Evolutionary conservation across 64 coral and sea anemone genomes (phyloP).

Genomic region (Actinia equina): DNA sequence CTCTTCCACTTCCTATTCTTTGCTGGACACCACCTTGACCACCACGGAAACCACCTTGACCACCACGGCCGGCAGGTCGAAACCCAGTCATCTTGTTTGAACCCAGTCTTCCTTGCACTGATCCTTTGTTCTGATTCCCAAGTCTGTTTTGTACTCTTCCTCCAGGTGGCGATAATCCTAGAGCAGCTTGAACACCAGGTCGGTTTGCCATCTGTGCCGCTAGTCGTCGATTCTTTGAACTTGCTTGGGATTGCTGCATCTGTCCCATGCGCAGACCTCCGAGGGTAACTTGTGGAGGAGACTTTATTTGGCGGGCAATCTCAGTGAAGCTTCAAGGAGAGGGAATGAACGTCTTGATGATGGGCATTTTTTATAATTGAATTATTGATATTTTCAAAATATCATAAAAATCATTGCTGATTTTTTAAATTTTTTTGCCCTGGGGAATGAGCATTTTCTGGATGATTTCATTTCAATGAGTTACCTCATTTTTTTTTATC

Average conservation of each 20-base stretch:
- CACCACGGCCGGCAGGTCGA: conserved; percentile 12
- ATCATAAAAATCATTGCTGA: too few species aligned
- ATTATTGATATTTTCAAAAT: too few species aligned
- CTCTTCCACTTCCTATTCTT: conserved; percentile 33
- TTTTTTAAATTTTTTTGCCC: too few species aligned
- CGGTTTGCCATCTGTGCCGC: conserved; percentile 91
- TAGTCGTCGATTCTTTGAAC: conserved; percentile 79
- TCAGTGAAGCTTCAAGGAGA: conserved; percentile 94
- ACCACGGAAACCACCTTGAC: conserved; percentile 2
- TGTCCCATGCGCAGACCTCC: conserved; percentile 73
- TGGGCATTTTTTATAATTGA: conserved; percentile 15
- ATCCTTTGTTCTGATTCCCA: conserved; percentile 29
- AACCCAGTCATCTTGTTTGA: conserved; percentile 31
- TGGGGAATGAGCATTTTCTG: too few species aligned
- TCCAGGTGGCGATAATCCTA: conserved; percentile 46
- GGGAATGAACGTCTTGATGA: conserved; percentile 67
- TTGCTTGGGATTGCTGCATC: conserved; percentile 72
- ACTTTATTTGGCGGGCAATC: conserved; percentile 63
- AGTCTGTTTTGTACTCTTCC: conserved; percentile 42
- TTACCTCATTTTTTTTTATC: too few species aligned
- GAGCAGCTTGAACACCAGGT: conserved; percentile 71
- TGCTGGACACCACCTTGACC: conserved; percentile 1
- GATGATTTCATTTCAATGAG: too few species aligned
- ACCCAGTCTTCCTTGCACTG: conserved; percentile 57
- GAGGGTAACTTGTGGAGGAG: conserved; percentile 84